phyloP scores from a whole-genome alignment of 2,113 vertebrate species.

The Dicerorhinus sumatrensis region DNA sequence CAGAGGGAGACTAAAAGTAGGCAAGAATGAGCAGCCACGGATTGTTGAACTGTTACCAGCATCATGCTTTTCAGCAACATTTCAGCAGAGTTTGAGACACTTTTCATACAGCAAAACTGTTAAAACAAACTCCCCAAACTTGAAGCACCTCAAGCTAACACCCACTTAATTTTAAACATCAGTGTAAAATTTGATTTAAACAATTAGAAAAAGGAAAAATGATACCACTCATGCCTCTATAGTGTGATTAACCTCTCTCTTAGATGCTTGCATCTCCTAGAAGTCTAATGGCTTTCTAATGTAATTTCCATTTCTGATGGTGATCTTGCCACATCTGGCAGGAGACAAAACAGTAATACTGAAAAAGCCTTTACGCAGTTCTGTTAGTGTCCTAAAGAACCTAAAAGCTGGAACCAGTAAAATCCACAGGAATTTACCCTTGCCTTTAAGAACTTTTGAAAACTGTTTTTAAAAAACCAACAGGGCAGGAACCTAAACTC shows the following conservation, averaged over 20 bases:
- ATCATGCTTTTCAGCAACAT: constrained; percentile 91
- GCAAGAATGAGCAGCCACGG: constrained; percentile 92
- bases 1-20: constrained; percentile 88
- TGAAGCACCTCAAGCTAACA: constrained; percentile 84
- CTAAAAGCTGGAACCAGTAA: constrained; percentile 93
- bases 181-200: constrained; percentile 93
- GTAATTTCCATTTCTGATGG: constrained; percentile 80
- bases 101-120: constrained; percentile 87
- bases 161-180: constrained; percentile 87
- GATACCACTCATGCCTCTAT: constrained; percentile 86
- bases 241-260: constrained; percentile 77
- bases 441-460: constrained; percentile 94
- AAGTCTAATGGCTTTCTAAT: constrained; percentile 82
- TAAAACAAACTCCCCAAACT: constrained; percentile 86
- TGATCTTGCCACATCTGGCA: constrained; percentile 82
- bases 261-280: constrained; percentile 60
- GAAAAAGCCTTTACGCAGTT: constrained; percentile 87
- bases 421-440: constrained; percentile 93
- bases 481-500: constrained; percentile 90
- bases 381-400: constrained; percentile 89
- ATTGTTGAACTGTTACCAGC: constrained; percentile 91
- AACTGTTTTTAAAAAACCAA: constrained; percentile 83
- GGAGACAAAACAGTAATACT: constrained; percentile 87
- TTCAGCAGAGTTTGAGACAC: constrained; percentile 90
- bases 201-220: constrained; percentile 91